Evolutionary conservation across 1,140 invertebrate genomes (phyloP), one percentile per base, ranked within the genome.

Genomic region (Tribolium castaneum): DNA sequence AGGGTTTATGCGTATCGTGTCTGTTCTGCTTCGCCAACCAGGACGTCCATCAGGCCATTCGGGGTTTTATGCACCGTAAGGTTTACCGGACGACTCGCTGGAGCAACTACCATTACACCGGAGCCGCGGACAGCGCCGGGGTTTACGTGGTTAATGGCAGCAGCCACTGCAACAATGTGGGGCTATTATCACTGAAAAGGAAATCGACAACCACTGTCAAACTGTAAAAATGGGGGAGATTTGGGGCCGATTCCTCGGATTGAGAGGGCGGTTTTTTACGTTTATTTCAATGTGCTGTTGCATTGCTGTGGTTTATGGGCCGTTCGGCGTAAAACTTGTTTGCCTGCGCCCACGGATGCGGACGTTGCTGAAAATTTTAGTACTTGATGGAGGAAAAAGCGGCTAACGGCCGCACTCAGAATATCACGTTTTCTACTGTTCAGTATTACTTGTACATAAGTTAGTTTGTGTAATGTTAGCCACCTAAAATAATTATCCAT

Each of bases 11-110:
- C 77, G 94, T 97, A 0, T 92, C 95, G 0, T 89, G 95, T 19
- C 88, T 98, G 2, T 97, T 97, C 85, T 98, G 96, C 84, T 97
- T 97, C 88, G 95, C 94, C 82, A 97, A 98, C 86, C 94, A 95
- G 79, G 95, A 97, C 89, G 96, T 97, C 9, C 85, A 87, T 54
- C 86, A 87, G 12, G 87, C 88, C 6, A 83, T 88, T 3, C 85
- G 86, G 25, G 85, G 82, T n/a, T 83, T 87, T 50, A 76, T 88
- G 3, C 86, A 87, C 77, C 85, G 87, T 14, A 87, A 76, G 79
- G 73, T 81, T 34, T 54, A 80, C 78, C 6, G 75, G 39, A 81
- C 70, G 9, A 80, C 77, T 16, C 76, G 85, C 54, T 86, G 83
- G 84, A 84, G 81, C 78, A 84, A 82, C 71, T 86, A 84, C 50